A percentile compares a stretch with the other conserved stretches of the same genome.
Conservation (phyloP, 2,888 invertebrate genomes). For the Dolichopus griseipennis region DNA sequence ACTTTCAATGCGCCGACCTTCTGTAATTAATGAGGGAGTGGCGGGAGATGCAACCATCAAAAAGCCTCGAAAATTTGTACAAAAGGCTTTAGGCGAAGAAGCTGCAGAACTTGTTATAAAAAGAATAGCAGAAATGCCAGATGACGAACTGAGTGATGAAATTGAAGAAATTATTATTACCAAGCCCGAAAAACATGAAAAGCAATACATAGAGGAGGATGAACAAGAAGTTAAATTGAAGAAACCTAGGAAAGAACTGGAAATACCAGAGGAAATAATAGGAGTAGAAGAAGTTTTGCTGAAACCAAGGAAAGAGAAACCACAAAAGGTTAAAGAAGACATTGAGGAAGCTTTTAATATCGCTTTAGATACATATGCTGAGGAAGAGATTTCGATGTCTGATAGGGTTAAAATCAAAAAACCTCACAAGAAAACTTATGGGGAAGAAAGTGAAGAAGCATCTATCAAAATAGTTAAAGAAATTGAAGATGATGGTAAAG, state of each 20-base stretch:
- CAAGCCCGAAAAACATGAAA: slow-evolving; percentile 26
- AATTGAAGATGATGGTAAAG: slow-evolving; percentile 49
- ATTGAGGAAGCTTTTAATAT: slow-evolving; percentile 86
- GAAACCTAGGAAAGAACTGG: slow-evolving; percentile 58
- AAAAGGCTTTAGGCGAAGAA: slow-evolving; percentile 32
- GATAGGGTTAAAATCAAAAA: slow-evolving; percentile 73
- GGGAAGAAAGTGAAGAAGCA: slow-evolving; percentile 68
- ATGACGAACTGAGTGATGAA: slow-evolving; percentile 26
- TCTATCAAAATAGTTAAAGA: slow-evolving; percentile 60
- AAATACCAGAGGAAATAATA: slow-evolving; percentile 58
- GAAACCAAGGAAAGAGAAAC: slow-evolving; percentile 51
- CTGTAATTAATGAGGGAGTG: slow-evolving; percentile 43
- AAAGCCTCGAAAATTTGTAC: slow-evolving; percentile 50
- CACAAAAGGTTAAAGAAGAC: slow-evolving; percentile 71
- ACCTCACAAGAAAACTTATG: slow-evolving; percentile 61
- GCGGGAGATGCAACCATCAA: slow-evolving; percentile 42
- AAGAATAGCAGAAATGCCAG: slow-evolving; percentile 23
- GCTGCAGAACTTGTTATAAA: slow-evolving; percentile 19
- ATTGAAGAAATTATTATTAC: slow-evolving; percentile 45
- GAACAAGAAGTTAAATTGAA: slow-evolving; percentile 64
- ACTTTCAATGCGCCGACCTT: slow-evolving; percentile 38
- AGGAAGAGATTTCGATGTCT: slow-evolving; percentile 79
- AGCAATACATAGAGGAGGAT: slow-evolving; percentile 47
- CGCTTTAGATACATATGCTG: slow-evolving; percentile 73
- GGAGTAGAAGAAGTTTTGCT: slow-evolving; percentile 73